These are phyloP conservation scores for Panagrolaimus sp. DNA, from an alignment of 1,140 invertebrate species.

Conservation along the genomic window DNA sequence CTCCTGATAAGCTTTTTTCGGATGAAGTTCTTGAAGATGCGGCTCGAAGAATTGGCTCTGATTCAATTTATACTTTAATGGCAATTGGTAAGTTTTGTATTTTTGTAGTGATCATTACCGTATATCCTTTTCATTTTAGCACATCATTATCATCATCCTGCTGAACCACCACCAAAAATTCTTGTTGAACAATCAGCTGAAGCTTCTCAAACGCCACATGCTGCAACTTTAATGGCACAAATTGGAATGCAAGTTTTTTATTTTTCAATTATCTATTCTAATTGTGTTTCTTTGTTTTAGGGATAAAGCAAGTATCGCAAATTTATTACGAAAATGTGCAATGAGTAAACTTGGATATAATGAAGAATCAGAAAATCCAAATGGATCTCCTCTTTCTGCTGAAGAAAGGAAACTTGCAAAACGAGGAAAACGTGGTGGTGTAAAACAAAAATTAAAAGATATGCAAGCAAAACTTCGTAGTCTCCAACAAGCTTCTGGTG, in stretches of 20 bases:
- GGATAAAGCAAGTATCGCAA: neutral
- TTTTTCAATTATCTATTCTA: no score
- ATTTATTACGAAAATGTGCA: neutral
- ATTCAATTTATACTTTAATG: neutral
- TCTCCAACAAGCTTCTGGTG: neutral
- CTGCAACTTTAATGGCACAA: neutral
- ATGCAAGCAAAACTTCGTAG: neutral
- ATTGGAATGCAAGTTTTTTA: neutral
- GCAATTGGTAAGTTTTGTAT: neutral
- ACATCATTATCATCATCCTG: neutral
- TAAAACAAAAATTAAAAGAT: neutral
- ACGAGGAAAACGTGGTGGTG: constrained; percentile 4
- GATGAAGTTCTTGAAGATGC: constrained; percentile 13
- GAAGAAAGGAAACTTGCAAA: neutral
- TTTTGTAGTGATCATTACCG: no score
- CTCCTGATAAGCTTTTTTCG: neutral
- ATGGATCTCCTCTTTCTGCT: neutral
- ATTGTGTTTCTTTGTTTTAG: no score
- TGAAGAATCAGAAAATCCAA: neutral
- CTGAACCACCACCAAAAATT: neutral
- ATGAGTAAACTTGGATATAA: neutral
- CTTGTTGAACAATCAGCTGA: neutral
- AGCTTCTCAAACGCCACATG: neutral
- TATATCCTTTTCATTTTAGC: neutral
- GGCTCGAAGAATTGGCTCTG: neutral